Percentiles rank a stretch among this genome's conserved stretches.
Evolutionary conservation across 2,888 invertebrate species (phyloP).

Genomic region (Iselma pallidipennis): DNA sequence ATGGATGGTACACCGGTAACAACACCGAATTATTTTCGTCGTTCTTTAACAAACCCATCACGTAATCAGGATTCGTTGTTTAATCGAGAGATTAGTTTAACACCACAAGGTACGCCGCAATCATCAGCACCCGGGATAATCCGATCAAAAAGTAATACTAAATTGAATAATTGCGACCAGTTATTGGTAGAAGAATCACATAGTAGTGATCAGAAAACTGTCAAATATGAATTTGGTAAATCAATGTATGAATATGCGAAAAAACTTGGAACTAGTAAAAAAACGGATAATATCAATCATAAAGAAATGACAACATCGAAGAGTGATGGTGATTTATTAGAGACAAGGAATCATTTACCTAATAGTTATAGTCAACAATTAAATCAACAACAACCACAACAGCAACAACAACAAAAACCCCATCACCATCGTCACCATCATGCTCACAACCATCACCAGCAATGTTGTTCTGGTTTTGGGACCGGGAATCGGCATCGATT

Average conservation of each 20-base stretch:
- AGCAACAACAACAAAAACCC: conserved; percentile 18
- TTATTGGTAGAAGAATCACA: too few species aligned
- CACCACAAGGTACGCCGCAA: conserved; percentile 21
- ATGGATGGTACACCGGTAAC: conserved; percentile 49
- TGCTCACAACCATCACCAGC: conserved; percentile 49
- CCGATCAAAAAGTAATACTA: not conserved
- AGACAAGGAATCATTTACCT: conserved; percentile 35
- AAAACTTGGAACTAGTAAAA: conserved; percentile 35
- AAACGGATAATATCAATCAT: conserved; percentile 14
- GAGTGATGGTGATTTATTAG: conserved; percentile 46
- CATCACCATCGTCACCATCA: conserved; percentile 44
- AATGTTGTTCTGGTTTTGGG: conserved; percentile 59
- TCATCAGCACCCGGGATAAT: conserved; percentile 19
- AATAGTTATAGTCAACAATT: conserved; percentile 45
- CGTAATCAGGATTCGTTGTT: conserved; percentile 13
- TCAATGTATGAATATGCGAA: conserved; percentile 45
- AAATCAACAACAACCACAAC: conserved; percentile 22
- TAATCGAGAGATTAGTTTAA: conserved; percentile 28
- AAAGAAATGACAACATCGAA: conserved; percentile 41
- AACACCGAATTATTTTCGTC: conserved; percentile 15
- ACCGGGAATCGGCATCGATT: conserved; percentile 52
- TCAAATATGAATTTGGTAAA: conserved; percentile 42
- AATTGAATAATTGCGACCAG: not conserved
- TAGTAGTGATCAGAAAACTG: conserved; percentile 5
- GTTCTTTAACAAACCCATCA: conserved; percentile 33